Evolutionary conservation across 2,888 invertebrate species (phyloP).

Genomic region (Oscheius myriophilus): DNA sequence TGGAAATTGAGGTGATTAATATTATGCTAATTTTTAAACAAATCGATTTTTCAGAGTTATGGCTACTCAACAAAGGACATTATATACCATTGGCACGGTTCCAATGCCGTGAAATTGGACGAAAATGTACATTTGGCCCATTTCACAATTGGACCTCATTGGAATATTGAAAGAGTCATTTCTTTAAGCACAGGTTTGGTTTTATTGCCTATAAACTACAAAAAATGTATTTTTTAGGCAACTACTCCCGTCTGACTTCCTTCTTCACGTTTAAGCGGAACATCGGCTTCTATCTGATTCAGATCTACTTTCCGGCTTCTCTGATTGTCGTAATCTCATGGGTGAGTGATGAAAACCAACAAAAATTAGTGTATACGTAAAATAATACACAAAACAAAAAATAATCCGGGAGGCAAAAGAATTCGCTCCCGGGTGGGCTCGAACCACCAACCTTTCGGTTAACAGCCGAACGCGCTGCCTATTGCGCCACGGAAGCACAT

Average conservation of each 20-base stretch:
- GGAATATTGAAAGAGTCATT: slow-evolving; percentile 67
- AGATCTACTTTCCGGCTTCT: slow-evolving; percentile 71
- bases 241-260: slow-evolving; percentile 71
- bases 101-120: slow-evolving; percentile 68
- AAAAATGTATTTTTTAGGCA: slow-evolving; percentile 57
- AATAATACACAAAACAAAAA: neutral
- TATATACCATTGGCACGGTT: slow-evolving; percentile 70
- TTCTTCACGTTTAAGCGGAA: slow-evolving; percentile 69
- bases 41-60: slow-evolving; percentile 57
- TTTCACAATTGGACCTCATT: slow-evolving; percentile 69
- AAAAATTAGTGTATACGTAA: slow-evolving; percentile 29
- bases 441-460: slow-evolving; percentile 70
- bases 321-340: slow-evolving; percentile 71
- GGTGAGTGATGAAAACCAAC: slow-evolving; percentile 45
- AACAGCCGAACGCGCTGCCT: slow-evolving; percentile 70
- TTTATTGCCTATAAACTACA: neutral
- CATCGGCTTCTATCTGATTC: slow-evolving; percentile 71
- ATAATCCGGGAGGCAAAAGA: slow-evolving; percentile 1
- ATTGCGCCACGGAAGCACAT: slow-evolving; percentile 61
- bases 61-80: slow-evolving; percentile 72
- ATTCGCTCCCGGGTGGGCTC: slow-evolving; percentile 67
- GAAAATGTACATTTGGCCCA: slow-evolving; percentile 71
- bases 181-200: slow-evolving; percentile 66
- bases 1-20: slow-evolving; percentile 64
- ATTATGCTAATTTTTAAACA: neutral